Evolutionary conservation across 2,113 vertebrate genomes (phyloP).

Genomic region (Gobiocypris rarus): DNA sequence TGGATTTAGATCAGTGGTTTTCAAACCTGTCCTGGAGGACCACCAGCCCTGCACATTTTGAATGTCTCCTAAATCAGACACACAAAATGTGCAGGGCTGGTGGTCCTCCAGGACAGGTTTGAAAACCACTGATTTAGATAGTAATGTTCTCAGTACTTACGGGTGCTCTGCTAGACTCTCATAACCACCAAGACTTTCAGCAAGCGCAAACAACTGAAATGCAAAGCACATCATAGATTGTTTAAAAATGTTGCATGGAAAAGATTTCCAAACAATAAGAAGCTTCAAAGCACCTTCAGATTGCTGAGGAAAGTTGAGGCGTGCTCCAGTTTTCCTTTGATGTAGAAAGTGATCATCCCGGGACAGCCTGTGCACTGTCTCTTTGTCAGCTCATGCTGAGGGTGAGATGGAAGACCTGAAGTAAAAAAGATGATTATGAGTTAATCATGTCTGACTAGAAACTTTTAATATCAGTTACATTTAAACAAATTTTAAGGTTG

Average conservation of each 20-base stretch:
- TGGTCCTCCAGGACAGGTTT: too few relatives aligned
- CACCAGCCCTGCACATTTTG: too few relatives aligned
- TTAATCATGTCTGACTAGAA: background rate
- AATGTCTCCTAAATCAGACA: too few relatives aligned
- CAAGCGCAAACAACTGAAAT: constrained; percentile 85
- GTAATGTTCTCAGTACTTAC: constrained; percentile 78
- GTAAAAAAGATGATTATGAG: background rate
- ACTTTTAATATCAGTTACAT: background rate
- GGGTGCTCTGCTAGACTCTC: constrained; percentile 95
- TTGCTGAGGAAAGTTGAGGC: constrained; percentile 83
- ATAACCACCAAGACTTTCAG: constrained; percentile 91
- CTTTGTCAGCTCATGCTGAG: constrained; percentile 83
- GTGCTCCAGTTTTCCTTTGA: constrained; percentile 83
- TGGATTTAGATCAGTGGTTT: too few relatives aligned
- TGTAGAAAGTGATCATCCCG: constrained; percentile 89
- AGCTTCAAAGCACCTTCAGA: constrained; percentile 79
- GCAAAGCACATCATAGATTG: background rate
- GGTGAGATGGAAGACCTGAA: constrained; percentile 89
- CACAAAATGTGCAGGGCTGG: too few relatives aligned
- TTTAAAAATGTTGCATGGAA: background rate
- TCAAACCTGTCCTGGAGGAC: too few relatives aligned
- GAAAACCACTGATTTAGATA: too few relatives aligned
- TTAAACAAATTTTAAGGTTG: background rate
- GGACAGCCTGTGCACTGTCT: constrained; percentile 87
- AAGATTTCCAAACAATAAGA: background rate